Conservation (phyloP, 2,888 invertebrate genomes). For the Camponotus fellah region DNA sequence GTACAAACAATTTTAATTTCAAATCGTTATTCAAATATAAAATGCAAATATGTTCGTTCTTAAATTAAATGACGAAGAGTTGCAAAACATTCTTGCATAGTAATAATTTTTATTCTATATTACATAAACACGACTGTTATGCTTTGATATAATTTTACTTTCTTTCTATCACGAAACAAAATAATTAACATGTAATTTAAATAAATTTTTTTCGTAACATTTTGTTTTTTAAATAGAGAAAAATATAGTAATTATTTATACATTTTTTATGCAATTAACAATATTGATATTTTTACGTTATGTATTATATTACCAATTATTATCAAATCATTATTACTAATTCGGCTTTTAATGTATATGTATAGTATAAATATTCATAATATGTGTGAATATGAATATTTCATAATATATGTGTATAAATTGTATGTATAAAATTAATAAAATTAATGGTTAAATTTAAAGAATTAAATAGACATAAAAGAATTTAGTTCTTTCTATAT, state of each 20-base stretch:
- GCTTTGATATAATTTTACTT: neutral
- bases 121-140: neutral
- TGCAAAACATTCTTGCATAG: conserved; percentile 4
- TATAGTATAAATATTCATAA: neutral
- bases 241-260: neutral
- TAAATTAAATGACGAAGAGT: conserved; percentile 18
- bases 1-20: conserved; percentile 36
- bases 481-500: neutral
- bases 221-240: neutral
- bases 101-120: conserved; percentile 22
- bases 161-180: neutral
- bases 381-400: neutral
- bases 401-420: neutral
- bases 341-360: neutral
- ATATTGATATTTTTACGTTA: neutral
- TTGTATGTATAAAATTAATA: neutral
- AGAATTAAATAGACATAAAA: conserved; percentile 26
- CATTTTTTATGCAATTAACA: neutral
- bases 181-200: conserved; percentile 11
- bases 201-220: neutral
- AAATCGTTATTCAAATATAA: conserved; percentile 38
- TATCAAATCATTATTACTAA: neutral
- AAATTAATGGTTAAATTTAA: neutral
- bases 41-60: neutral
- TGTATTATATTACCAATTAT: neutral